Evolutionary conservation across 1,140 invertebrate genomes (phyloP), one percentile per base, ranked within the genome.

Genomic region (Hycleus cichorii): DNA sequence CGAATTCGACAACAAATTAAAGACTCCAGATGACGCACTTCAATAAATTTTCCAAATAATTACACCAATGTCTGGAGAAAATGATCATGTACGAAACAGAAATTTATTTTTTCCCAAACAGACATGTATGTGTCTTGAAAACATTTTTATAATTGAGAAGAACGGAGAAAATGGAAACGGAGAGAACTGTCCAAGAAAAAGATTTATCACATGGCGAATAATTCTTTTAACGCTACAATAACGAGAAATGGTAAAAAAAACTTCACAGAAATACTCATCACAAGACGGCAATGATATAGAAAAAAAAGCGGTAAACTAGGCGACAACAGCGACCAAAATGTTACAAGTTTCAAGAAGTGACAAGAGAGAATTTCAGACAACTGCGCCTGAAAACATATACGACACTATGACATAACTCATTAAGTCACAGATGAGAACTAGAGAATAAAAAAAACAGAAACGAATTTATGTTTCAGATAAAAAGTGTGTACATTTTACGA

Each of bases 141-240:
- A 32, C 7, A 32, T 32, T 32, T 32, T 32, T 64, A 54, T 60
- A 58, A 56, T 60, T 59, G 58, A 54, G 60, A 60, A 59, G 53
- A 60, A 32, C 45, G 60, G 54, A 47, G 42, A 48, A 53, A 43
- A 43, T 24, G 43, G 59, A 61, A 57, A 61, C 57, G 39, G 49
- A 52, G 57, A 57, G 57, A 58, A 58, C 53, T 49, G 48, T 49
- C 51, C 27, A 45, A 55, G 47, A 58, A 53, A 60, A 58, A 58
- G 58, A 64, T 64, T 64, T 64, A 64, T 64, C 62, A 64, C 48
- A 47, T 56, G 60, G 7, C 32, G 32, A 55, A 60, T 60, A 64
- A 64, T 64, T 64, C 59, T 58, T 57, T 58, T 58, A 57, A 53
- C 62, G 58, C 42, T 56, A 58, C 57, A 59, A 64, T 64, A 64